A percentile compares a stretch with the other conserved stretches of the same genome.
Conservation (phyloP, 2,888 invertebrate genomes). For the Tuta absoluta region DNA sequence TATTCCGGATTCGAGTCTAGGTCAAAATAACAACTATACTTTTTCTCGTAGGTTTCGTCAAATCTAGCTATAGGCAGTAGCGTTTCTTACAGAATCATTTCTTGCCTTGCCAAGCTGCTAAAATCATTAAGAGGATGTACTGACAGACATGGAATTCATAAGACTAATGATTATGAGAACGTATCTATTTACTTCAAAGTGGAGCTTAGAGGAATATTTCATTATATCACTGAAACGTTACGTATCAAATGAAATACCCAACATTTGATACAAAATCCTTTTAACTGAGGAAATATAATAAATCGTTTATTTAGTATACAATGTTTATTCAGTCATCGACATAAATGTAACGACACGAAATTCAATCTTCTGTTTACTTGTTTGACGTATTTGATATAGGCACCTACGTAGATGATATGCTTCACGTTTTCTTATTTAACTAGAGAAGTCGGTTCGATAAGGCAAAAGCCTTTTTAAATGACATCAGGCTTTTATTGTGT, state of each 20-base stretch:
- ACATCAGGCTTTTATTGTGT: not conserved
- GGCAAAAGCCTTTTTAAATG: constrained; percentile 4
- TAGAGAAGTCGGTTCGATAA: not conserved
- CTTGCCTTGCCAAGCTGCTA: too few species aligned
- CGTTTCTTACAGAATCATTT: too few species aligned
- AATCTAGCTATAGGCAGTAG: too few species aligned
- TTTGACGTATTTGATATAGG: not conserved
- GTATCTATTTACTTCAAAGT: constrained; percentile 25
- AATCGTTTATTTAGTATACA: constrained; percentile 30
- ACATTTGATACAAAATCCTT: constrained; percentile 22
- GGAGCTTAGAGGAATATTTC: constrained; percentile 26
- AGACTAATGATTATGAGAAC: too few species aligned
- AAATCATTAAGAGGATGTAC: too few species aligned
- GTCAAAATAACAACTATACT: too few species aligned
- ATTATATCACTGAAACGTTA: constrained; percentile 23
- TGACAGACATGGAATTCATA: too few species aligned
- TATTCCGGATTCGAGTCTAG: too few species aligned
- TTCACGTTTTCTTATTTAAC: constrained; percentile 5
- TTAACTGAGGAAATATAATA: constrained; percentile 28
- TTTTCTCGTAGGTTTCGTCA: too few species aligned
- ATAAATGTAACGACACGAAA: constrained; percentile 42
- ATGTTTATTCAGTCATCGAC: constrained; percentile 30
- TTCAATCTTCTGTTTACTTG: constrained; percentile 41
- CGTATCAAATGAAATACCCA: constrained; percentile 15
- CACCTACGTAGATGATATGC: not conserved